phyloP scores from a whole-genome alignment of 2,888 invertebrate genomes.

The Polietes domitor region DNA sequence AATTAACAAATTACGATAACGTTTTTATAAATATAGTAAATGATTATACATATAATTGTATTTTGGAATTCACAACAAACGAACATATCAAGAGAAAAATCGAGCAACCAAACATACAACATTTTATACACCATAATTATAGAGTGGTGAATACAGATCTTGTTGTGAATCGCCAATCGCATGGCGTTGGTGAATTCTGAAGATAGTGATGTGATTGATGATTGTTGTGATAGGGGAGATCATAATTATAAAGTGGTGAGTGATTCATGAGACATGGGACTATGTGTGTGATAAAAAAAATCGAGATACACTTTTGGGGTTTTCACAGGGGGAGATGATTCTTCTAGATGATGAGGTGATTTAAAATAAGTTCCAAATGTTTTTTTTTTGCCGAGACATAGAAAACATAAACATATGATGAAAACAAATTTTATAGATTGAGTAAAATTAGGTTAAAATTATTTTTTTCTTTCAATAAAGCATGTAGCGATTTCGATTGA shows the following conservation, averaged over 20 bases:
- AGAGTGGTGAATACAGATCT: neutral
- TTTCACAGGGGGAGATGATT: too few relatives aligned
- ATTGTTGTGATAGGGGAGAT: neutral
- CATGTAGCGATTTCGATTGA: neutral
- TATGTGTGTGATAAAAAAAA: too few relatives aligned
- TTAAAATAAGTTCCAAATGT: neutral
- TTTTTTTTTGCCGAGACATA: conserved; percentile 44
- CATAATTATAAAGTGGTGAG: too few relatives aligned
- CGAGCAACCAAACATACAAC: neutral
- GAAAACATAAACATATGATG: conserved; percentile 36
- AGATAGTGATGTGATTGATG: neutral
- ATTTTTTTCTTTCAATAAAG: conserved; percentile 10
- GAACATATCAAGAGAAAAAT: neutral
- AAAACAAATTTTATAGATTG: conserved; percentile 56
- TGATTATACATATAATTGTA: neutral
- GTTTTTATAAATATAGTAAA: neutral
- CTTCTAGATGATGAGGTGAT: neutral
- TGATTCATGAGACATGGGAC: too few relatives aligned
- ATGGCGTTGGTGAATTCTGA: neutral
- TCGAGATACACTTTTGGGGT: too few relatives aligned
- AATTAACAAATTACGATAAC: neutral
- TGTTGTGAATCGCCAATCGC: neutral
- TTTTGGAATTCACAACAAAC: neutral
- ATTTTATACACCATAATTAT: neutral
- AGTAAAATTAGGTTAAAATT: conserved; percentile 54